Evolutionary conservation across 1,140 invertebrate genomes (phyloP), one percentile per base, ranked within the genome.

Genomic region (Leptinotarsa undecemlineata): DNA sequence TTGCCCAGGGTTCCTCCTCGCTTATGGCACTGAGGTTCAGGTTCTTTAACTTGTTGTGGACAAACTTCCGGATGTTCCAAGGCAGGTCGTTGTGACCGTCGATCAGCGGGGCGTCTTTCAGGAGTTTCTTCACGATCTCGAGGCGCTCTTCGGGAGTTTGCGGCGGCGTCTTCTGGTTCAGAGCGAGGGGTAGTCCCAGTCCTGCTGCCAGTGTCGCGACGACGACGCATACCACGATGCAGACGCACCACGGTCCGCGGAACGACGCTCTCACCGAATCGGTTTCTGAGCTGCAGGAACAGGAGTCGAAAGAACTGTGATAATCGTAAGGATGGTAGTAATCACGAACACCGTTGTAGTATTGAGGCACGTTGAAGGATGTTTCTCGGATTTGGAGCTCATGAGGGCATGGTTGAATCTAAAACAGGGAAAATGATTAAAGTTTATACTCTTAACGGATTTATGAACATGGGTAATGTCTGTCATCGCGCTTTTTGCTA

Each of bases 51-150:
- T 93, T 91, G 86, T 95, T 96, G 85, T 95, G 91, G 74, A 93
- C 89, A 84, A 93, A 93, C 81, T 92, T 92, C 76, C 93, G 88
- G 75, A 95, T 90, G 82, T 95, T 94, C 92, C 92, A 95, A 60
- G 95, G 92, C 81, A 96, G 89, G 86, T 96, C 94, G 85, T 96
- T 96, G 86, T 96, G 95, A 68, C 94, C 95, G 85, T 91, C 90
- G 33, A 89, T 87, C 14, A 91, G 85, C 11, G 90, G 90, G 15
- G 88, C 87, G 72, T 90, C 89, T 70, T 88, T 87, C 74, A 91
- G 85, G 79, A 91, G 87, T 60, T 87, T 86, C 26, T 73, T 73
- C 2, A 79, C 78, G 60, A 79, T 63, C 14, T 81, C 73, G 57
- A 83, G 62, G 17, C 81, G 76, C 71, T 83, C 78, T 73, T 83